Evolutionary conservation across 2,113 vertebrate species (phyloP).

Genomic region (Chaetodon auriga): DNA sequence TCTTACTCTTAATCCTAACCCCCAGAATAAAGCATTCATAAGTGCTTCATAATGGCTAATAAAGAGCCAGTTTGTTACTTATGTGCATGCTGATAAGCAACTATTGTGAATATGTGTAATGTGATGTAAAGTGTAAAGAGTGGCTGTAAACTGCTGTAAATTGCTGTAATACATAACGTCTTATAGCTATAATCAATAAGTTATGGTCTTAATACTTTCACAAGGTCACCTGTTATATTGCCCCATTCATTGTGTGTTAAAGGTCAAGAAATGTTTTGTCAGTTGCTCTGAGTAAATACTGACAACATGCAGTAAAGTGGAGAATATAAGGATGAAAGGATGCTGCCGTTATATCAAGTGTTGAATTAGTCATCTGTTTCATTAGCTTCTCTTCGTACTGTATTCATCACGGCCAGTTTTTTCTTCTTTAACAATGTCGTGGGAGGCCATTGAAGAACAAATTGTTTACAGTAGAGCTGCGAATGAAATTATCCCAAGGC

Average conservation of each 20-base stretch:
- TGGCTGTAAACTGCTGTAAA: too few species aligned
- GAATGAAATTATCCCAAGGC: slow-evolving; percentile 49
- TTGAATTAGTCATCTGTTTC: slow-evolving; percentile 57
- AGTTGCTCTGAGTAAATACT: slow-evolving; percentile 25
- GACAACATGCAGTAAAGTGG: not conserved
- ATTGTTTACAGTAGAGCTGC: slow-evolving; percentile 49
- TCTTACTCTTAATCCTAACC: too few species aligned
- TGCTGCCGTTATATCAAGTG: slow-evolving; percentile 23
- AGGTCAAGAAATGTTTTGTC: not conserved
- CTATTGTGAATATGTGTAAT: too few species aligned
- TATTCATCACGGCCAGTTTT: slow-evolving; percentile 39
- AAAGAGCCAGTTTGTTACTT: too few species aligned
- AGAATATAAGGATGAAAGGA: not conserved
- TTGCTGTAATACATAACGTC: not conserved
- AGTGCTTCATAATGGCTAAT: too few species aligned
- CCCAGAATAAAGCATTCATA: too few species aligned
- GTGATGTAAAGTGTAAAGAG: not conserved
- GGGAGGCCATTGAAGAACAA: slow-evolving; percentile 60
- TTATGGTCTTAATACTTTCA: not conserved
- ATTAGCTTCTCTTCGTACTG: slow-evolving; percentile 50
- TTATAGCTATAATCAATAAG: not conserved
- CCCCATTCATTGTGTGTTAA: not conserved
- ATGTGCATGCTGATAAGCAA: too few species aligned
- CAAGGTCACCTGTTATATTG: not conserved
- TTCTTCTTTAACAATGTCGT: slow-evolving; percentile 40